These are phyloP conservation scores for Aleiodes leptofemur DNA, from an alignment of 2,888 invertebrate genomes.

Conservation along the genomic window DNA sequence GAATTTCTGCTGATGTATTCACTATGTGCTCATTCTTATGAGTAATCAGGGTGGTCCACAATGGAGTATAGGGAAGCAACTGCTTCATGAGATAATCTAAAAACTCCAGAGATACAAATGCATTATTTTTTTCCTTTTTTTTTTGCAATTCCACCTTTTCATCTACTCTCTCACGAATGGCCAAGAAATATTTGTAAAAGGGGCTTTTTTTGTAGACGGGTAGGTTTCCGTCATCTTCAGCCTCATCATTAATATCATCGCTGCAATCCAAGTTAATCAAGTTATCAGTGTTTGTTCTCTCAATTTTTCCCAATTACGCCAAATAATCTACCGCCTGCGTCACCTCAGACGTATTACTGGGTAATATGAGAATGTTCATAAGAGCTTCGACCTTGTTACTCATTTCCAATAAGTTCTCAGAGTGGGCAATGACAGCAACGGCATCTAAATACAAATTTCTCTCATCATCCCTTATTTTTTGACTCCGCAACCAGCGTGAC, in stretches of 20 bases:
- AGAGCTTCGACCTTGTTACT: not conserved
- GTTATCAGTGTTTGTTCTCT: not conserved
- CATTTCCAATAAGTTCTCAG: not conserved
- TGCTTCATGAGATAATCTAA: not conserved
- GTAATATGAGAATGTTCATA: not conserved
- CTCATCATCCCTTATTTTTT: not conserved
- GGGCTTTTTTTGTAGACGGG: not conserved
- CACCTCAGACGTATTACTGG: not conserved
- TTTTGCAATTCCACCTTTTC: not conserved
- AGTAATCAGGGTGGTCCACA: not conserved
- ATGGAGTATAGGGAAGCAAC: not conserved
- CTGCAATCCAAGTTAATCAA: not conserved
- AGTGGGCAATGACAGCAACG: not conserved
- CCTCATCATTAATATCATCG: not conserved
- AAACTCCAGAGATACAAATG: not conserved
- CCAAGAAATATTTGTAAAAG: not conserved
- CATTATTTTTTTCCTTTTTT: not conserved
- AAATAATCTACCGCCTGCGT: not conserved
- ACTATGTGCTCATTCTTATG: not conserved
- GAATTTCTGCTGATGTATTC: constrained; percentile 5
- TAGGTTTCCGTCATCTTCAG: not conserved
- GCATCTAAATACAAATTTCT: not conserved
- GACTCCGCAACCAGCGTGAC: not conserved
- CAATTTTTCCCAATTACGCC: not conserved
- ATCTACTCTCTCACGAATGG: not conserved